These are phyloP conservation scores for Leucophenga maculata DNA, from an alignment of 2,888 invertebrate species.

Conservation along the genomic window DNA sequence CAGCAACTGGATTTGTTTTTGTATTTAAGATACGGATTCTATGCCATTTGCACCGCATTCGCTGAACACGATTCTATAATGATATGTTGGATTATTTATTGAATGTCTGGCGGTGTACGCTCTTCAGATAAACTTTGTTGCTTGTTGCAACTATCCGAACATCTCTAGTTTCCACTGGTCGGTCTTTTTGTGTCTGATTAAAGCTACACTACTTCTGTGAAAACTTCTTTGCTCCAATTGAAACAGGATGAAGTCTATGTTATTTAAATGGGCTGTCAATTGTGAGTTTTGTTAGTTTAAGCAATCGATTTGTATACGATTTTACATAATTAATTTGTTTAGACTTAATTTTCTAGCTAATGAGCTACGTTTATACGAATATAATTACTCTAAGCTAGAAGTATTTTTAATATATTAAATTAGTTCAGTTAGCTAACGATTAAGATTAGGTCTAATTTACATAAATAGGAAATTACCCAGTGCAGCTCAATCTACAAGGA, in stretches of 20 bases:
- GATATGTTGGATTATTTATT: conserved; percentile 22
- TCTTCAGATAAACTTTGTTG: conserved; percentile 19
- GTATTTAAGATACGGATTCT: neutral
- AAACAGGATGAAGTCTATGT: conserved; percentile 3
- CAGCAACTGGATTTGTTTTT: conserved; percentile 40
- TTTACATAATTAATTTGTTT: conserved; percentile 14
- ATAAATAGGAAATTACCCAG: no score
- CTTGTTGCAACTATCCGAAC: neutral
- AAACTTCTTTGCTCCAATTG: neutral
- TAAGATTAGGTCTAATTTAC: no score
- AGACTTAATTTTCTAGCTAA: neutral
- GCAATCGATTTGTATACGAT: conserved; percentile 6
- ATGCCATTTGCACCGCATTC: conserved; percentile 6
- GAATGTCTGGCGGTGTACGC: conserved; percentile 10
- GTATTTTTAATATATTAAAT: no score
- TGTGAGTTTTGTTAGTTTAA: conserved; percentile 12
- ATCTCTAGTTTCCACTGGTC: no score
- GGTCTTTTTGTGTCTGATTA: no score
- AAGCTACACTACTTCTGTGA: no score
- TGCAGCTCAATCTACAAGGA: no score
- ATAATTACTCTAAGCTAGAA: neutral
- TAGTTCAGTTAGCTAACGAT: no score
- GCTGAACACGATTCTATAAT: conserved; percentile 20
- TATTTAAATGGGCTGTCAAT: neutral
- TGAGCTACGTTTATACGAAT: neutral